Percentiles rank a stretch among this genome's conserved stretches.
phyloP scores from a whole-genome alignment of 2,113 vertebrate genomes.

The Phocoena sinus region DNA sequence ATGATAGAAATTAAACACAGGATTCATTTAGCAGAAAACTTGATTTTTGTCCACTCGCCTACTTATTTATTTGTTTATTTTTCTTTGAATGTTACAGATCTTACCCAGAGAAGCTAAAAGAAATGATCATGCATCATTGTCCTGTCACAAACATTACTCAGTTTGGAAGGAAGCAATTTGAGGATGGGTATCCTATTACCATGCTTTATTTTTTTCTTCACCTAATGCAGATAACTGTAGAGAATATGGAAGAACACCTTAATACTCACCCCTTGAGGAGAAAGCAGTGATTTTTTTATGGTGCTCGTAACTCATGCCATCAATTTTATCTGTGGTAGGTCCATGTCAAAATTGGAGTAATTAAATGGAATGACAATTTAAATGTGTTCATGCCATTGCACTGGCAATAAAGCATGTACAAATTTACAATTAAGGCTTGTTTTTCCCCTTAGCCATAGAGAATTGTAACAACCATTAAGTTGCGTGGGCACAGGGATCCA shows the following conservation, averaged over 20 bases:
- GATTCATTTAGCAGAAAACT: neutral
- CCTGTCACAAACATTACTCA: constrained; percentile 18
- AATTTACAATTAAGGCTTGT: constrained; percentile 79
- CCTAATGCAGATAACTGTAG: neutral
- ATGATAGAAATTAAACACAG: neutral
- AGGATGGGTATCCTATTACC: neutral
- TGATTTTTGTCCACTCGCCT: neutral
- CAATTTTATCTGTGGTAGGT: constrained; percentile 75
- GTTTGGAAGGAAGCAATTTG: constrained; percentile 24
- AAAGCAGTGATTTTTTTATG: constrained; percentile 54
- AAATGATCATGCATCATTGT: neutral
- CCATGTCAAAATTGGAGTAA: constrained; percentile 79
- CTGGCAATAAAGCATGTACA: constrained; percentile 77
- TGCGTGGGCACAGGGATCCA: constrained; percentile 58
- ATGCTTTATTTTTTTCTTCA: neutral
- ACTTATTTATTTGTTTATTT: neutral
- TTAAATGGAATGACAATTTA: constrained; percentile 78
- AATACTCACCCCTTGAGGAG: constrained; percentile 58
- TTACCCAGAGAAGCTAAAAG: neutral
- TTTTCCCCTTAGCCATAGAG: constrained; percentile 74
- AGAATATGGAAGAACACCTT: constrained; percentile 10
- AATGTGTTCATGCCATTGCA: constrained; percentile 74
- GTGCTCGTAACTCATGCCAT: constrained; percentile 62
- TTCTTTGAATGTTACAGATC: neutral
- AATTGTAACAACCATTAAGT: constrained; percentile 75